Conservation (phyloP, 2,113 vertebrate species). For the Rhabdornis inornatus region DNA sequence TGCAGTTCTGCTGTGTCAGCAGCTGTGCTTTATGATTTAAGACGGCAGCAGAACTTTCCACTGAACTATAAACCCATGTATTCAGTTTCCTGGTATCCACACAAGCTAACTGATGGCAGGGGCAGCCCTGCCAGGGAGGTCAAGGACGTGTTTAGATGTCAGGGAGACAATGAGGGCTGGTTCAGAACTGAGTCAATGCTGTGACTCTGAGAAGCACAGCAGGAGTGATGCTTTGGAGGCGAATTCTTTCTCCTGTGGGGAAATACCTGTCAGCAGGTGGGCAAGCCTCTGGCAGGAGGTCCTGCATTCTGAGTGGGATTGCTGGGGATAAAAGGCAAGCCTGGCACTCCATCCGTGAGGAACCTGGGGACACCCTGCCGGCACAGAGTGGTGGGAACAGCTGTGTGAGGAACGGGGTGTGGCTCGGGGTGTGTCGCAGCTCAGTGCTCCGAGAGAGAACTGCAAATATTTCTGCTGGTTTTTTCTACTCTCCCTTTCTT, state of each 20-base stretch:
- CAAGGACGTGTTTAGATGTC: not conserved
- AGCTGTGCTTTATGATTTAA: conserved; percentile 48
- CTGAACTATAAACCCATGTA: not conserved
- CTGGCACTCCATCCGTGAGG: fast-evolving
- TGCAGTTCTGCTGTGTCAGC: conserved; percentile 51
- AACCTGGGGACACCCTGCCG: not conserved
- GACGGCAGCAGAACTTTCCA: conserved; percentile 42
- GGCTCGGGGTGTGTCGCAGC: not conserved
- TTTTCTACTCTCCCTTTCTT: not conserved
- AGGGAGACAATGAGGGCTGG: not conserved
- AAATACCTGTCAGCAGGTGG: not conserved
- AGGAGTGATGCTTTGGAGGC: fast-evolving
- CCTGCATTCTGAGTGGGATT: not conserved
- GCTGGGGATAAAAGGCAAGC: not conserved
- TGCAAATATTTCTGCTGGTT: not conserved
- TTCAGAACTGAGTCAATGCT: fast-evolving
- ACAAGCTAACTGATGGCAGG: not conserved
- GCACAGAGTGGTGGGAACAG: not conserved
- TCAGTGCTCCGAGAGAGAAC: not conserved
- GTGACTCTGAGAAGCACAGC: not conserved
- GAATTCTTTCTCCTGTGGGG: not conserved
- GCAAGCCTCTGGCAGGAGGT: not conserved
- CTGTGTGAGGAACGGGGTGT: fast-evolving
- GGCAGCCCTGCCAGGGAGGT: not conserved
- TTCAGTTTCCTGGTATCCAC: conserved; percentile 36